Conservation (phyloP, 1,140 invertebrate species). For the Drosophila kohkoa region DNA sequence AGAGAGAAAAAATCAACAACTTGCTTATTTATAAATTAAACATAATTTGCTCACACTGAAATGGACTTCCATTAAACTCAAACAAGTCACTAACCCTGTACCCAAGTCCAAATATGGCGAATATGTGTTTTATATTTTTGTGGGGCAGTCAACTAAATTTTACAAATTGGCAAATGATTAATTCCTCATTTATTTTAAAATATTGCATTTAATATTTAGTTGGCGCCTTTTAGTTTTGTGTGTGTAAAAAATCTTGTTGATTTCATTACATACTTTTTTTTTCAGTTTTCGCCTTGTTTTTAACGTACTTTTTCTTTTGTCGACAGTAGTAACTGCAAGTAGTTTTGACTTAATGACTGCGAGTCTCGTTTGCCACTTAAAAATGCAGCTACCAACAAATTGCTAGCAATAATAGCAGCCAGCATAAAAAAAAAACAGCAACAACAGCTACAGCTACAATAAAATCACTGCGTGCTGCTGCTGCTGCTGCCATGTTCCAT, state of each 20-base stretch:
- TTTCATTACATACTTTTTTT: neutral
- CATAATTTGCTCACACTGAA: too few relatives aligned
- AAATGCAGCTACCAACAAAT: conserved; percentile 75
- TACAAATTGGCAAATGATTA: too few relatives aligned
- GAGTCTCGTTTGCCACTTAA: conserved; percentile 67
- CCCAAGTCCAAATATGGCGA: too few relatives aligned
- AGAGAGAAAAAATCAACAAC: too few relatives aligned
- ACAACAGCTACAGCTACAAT: conserved; percentile 24
- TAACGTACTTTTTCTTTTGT: conserved; percentile 3
- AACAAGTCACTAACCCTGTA: too few relatives aligned
- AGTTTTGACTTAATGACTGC: conserved; percentile 58
- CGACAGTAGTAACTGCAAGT: conserved; percentile 22
- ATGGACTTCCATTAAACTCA: too few relatives aligned
- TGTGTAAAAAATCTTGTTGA: neutral
- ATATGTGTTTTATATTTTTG: too few relatives aligned
- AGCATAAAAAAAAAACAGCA: conserved; percentile 17
- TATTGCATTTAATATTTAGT: too few relatives aligned
- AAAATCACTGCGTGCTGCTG: conserved; percentile 26
- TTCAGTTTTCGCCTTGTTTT: neutral
- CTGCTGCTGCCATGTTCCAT: conserved; percentile 30
- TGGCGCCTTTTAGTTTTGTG: neutral
- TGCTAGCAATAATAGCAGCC: conserved; percentile 42
- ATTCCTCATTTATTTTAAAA: too few relatives aligned
- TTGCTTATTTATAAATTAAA: too few relatives aligned
- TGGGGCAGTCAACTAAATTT: too few relatives aligned